Evolutionary conservation across 2,888 invertebrate genomes (phyloP).

Genomic region (Zhuqinia jingwanae): DNA sequence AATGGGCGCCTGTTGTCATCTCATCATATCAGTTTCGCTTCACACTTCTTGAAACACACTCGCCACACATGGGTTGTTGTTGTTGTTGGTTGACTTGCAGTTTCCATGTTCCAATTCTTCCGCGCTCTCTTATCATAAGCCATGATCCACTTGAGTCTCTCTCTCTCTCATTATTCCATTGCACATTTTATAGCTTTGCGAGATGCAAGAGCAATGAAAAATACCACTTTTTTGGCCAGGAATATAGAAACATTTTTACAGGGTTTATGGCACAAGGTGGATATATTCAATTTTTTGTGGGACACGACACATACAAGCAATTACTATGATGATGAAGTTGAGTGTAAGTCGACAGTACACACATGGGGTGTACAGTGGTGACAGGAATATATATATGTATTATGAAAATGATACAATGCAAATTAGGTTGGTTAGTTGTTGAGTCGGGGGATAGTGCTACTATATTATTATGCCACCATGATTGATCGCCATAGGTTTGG

Average conservation of each 20-base stretch:
- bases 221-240: background rate
- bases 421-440: constrained; percentile 21
- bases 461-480: background rate
- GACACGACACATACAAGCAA: constrained; percentile 7
- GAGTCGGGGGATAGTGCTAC: background rate
- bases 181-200: constrained; percentile 27
- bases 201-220: background rate
- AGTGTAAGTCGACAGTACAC: constrained; percentile 16
- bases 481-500: background rate
- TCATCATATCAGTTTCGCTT: background rate
- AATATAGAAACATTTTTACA: background rate
- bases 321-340: constrained; percentile 16
- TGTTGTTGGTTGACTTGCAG: constrained; percentile 17
- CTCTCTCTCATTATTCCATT: background rate
- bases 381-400: constrained; percentile 35
- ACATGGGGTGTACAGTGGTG: constrained; percentile 12
- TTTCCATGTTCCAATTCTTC: constrained; percentile 44
- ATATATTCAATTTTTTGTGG: constrained; percentile 46
- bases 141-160: constrained; percentile 32
- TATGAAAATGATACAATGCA: constrained; percentile 11
- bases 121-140: constrained; percentile 8
- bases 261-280: constrained; percentile 70
- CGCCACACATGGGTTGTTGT: constrained; percentile 2
- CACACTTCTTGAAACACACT: too few relatives aligned
- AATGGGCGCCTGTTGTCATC: too few relatives aligned